phyloP scores from a whole-genome alignment of 2,888 invertebrate species.

The Athrips mouffetella region DNA sequence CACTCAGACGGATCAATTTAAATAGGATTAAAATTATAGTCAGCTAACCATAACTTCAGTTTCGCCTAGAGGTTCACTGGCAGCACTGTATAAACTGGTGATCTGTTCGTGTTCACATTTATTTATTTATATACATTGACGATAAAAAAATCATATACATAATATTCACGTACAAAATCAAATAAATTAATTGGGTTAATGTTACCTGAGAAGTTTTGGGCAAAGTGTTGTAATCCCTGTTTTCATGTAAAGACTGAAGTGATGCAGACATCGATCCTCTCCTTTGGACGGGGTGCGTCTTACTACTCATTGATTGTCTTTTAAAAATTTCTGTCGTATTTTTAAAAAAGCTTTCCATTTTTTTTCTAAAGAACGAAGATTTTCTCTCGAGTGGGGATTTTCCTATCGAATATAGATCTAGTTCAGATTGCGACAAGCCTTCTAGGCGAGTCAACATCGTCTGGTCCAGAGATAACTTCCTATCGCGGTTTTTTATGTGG shows the following conservation, averaged over 20 bases:
- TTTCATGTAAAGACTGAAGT: slow-evolving; percentile 58
- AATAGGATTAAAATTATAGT: too few species aligned
- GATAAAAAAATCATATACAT: too few species aligned
- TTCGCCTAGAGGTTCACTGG: too few species aligned
- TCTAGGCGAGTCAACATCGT: slow-evolving; percentile 52
- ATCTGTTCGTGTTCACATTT: too few species aligned
- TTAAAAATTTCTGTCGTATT: slow-evolving; percentile 69
- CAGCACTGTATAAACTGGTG: too few species aligned
- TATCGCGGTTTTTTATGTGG: slow-evolving; percentile 24
- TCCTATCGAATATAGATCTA: slow-evolving; percentile 63
- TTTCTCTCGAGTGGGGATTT: slow-evolving; percentile 65
- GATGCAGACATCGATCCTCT: slow-evolving; percentile 61
- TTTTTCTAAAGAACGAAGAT: slow-evolving; percentile 68
- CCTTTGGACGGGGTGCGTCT: slow-evolving; percentile 39
- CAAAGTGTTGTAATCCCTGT: slow-evolving; percentile 28
- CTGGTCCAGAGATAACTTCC: slow-evolving; percentile 65
- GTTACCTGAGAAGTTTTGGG: slow-evolving; percentile 7
- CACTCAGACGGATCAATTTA: too few species aligned
- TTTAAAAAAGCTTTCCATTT: slow-evolving; percentile 66
- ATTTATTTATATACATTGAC: too few species aligned
- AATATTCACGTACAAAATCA: too few species aligned
- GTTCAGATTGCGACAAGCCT: slow-evolving; percentile 62
- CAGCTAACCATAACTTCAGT: too few species aligned
- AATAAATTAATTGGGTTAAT: too few species aligned
- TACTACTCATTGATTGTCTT: slow-evolving; percentile 43